A percentile compares a stretch with the other conserved stretches of the same genome.
These are phyloP conservation scores for Clanis bilineata DNA, from an alignment of 2,888 invertebrate genomes.

Conservation along the genomic window DNA sequence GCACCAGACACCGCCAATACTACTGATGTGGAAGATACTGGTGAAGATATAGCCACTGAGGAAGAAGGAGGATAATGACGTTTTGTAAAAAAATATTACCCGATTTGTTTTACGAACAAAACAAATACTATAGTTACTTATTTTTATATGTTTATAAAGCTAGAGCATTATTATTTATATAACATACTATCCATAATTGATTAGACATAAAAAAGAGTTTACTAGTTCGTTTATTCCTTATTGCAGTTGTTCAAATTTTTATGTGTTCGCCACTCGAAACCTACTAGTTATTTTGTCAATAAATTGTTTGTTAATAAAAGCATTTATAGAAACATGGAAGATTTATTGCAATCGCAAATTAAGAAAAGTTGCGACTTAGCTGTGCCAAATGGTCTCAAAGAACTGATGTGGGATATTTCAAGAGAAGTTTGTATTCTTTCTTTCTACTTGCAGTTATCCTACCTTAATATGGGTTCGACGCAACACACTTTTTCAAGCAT, in stretches of 20 bases:
- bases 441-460: no score
- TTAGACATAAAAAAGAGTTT: no score
- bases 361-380: constrained; percentile 47
- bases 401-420: constrained; percentile 87
- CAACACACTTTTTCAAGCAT: no score
- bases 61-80: constrained; percentile 22
- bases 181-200: no score
- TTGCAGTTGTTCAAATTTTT: no score
- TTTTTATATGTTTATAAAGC: neutral
- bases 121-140: no score
- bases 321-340: constrained; percentile 38
- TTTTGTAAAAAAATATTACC: neutral
- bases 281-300: constrained; percentile 30
- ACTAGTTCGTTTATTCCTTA: no score
- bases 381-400: constrained; percentile 86
- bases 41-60: constrained; percentile 29
- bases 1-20: constrained; percentile 35
- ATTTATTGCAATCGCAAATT: constrained; percentile 52
- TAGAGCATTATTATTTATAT: no score
- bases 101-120: no score
- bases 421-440: constrained; percentile 84
- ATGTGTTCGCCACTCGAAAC: constrained; percentile 23
- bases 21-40: constrained; percentile 43
- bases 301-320: neutral
- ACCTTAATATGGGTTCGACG: no score